Evolutionary conservation across 1,140 invertebrate species (phyloP).

Genomic region (Pseudomyrmex cubaensis): DNA sequence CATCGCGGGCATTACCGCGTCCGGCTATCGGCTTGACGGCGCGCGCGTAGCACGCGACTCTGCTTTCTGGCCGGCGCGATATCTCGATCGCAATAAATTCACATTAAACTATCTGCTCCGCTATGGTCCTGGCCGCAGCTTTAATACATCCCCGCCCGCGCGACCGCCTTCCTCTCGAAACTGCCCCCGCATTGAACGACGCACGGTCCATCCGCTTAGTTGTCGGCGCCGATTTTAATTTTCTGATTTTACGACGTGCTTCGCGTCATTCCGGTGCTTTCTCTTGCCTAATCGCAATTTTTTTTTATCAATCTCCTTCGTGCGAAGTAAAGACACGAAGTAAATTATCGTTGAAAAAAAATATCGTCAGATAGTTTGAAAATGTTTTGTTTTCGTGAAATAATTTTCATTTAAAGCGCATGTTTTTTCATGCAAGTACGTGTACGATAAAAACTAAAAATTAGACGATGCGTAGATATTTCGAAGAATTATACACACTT

Average conservation of each 20-base stretch:
- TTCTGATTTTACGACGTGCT: constrained; percentile 63
- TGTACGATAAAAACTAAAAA: background rate
- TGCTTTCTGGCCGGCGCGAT: constrained; percentile 79
- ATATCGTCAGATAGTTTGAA: background rate
- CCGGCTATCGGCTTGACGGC: constrained; percentile 78
- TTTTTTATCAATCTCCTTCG: background rate
- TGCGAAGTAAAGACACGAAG: background rate
- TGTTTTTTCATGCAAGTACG: background rate
- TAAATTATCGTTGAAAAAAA: background rate
- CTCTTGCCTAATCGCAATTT: background rate
- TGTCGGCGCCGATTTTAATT: constrained; percentile 72
- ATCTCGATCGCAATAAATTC: constrained; percentile 85
- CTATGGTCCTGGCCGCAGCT: constrained; percentile 76
- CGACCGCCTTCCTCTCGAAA: background rate
- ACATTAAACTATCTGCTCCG: constrained; percentile 84
- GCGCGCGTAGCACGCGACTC: constrained; percentile 80
- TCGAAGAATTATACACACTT: background rate
- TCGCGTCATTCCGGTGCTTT: background rate
- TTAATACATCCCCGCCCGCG: constrained; percentile 73
- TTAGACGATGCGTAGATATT: background rate
- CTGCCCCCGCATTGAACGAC: background rate
- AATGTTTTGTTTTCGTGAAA: too few relatives aligned
- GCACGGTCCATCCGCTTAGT: constrained; percentile 45
- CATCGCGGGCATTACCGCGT: constrained; percentile 39
- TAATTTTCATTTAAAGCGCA: background rate